Percentiles rank a stretch among this genome's conserved stretches.
phyloP scores from a whole-genome alignment of 1,140 invertebrate species.

The Coptotermes formosanus region DNA sequence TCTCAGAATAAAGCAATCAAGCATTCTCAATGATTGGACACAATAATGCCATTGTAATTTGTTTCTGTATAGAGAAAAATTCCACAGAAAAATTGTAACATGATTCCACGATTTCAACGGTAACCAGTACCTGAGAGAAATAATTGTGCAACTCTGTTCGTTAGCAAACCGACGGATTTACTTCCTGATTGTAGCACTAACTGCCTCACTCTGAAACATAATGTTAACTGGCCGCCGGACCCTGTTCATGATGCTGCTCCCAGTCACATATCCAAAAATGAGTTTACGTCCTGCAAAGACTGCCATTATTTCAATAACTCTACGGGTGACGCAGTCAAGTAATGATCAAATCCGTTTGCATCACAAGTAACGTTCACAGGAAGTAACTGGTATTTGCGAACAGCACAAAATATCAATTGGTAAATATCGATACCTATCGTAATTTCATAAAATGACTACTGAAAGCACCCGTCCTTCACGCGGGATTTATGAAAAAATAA shows the following conservation, averaged over 20 bases:
- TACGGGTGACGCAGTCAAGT: background rate
- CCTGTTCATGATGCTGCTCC: background rate
- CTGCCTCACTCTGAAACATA: background rate
- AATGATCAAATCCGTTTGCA: background rate
- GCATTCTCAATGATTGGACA: background rate
- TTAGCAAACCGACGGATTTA: background rate
- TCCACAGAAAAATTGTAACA: background rate
- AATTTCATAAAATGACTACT: too few species aligned
- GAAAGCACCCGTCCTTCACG: too few species aligned
- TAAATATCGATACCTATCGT: too few species aligned
- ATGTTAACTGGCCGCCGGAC: background rate
- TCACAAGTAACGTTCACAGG: too few species aligned
- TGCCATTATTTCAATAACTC: background rate
- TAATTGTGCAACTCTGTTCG: background rate
- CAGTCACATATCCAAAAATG: background rate
- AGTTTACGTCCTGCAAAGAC: background rate
- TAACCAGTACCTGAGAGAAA: background rate
- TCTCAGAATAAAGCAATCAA: background rate
- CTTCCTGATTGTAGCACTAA: background rate
- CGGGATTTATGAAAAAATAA: too few species aligned
- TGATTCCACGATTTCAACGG: background rate
- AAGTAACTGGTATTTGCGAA: too few species aligned
- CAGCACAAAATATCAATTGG: too few species aligned
- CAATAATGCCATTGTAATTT: background rate
- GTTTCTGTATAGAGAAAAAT: background rate